A percentile compares a stretch with the other conserved stretches of the same genome.
Evolutionary conservation across 2,797 vertebrate species (phyloP).

Genomic region (Enteromius mattozi): DNA sequence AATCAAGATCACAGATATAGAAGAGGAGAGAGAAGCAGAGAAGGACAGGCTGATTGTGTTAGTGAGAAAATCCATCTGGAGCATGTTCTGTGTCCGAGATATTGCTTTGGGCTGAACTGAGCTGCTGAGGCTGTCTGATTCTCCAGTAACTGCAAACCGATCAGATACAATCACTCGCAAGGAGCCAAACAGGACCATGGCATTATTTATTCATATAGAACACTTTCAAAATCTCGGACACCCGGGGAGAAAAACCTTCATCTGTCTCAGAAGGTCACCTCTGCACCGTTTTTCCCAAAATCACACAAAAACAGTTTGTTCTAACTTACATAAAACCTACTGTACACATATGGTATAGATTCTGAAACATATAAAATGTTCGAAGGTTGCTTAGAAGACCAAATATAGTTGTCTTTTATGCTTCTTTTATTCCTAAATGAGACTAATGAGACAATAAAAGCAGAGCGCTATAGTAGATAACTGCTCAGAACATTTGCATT

Average conservation of each 20-base stretch:
- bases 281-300: slow-evolving; percentile 81
- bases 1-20: slow-evolving; percentile 12
- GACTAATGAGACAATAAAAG: no score
- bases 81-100: background rate
- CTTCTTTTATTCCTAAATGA: no score
- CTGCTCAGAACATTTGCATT: background rate
- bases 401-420: no score
- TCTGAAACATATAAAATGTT: background rate
- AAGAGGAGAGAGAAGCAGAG: background rate
- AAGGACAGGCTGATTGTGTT: slow-evolving; percentile 40
- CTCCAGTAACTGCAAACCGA: slow-evolving; percentile 79
- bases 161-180: slow-evolving; percentile 55
- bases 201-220: slow-evolving; percentile 57
- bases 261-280: slow-evolving; percentile 60
- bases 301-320: slow-evolving; percentile 78
- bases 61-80: slow-evolving; percentile 65
- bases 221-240: slow-evolving; percentile 59
- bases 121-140: slow-evolving; percentile 71
- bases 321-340: slow-evolving; percentile 10
- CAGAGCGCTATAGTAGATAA: no score
- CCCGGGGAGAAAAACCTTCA: slow-evolving; percentile 50
- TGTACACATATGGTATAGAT: background rate
- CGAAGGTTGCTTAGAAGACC: no score
- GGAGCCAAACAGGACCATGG: slow-evolving; percentile 76
- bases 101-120: slow-evolving; percentile 64